Percentiles rank a stretch among this genome's conserved stretches.
Evolutionary conservation across 2,797 vertebrate genomes (phyloP).

Genomic region (Macrochelys suwanniensis): DNA sequence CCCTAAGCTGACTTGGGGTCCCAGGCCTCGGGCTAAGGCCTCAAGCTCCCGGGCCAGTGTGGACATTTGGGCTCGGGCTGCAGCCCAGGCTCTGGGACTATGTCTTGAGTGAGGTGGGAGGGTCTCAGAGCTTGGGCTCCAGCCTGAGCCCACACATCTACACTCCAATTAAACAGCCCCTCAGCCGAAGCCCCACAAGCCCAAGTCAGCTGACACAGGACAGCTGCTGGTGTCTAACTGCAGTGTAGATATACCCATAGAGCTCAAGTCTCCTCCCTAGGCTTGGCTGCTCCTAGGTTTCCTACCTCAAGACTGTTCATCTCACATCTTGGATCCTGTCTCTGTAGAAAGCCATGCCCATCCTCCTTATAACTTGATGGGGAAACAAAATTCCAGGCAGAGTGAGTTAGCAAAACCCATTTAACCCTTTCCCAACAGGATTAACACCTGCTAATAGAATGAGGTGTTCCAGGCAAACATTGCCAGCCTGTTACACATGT

Average conservation of each 20-base stretch:
- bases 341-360: background rate
- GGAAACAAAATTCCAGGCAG: background rate
- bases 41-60: background rate
- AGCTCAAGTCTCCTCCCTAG: background rate
- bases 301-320: background rate
- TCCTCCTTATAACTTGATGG: background rate
- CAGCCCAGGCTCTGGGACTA: background rate
- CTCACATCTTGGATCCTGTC: background rate
- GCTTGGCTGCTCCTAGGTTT: conserved; percentile 14
- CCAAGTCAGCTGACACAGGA: background rate
- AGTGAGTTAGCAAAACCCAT: fast-evolving
- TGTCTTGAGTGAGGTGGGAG: background rate
- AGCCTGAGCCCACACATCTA: background rate
- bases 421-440: background rate
- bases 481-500: background rate
- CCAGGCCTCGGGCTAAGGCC: no score
- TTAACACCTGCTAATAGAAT: background rate
- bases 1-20: no score
- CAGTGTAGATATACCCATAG: background rate
- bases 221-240: background rate
- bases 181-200: background rate
- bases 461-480: background rate
- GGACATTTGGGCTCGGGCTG: background rate
- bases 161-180: background rate
- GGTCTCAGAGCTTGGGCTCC: no score